Evolutionary conservation across 1,140 invertebrate genomes (phyloP).

Genomic region (Diuraphis noxia): DNA sequence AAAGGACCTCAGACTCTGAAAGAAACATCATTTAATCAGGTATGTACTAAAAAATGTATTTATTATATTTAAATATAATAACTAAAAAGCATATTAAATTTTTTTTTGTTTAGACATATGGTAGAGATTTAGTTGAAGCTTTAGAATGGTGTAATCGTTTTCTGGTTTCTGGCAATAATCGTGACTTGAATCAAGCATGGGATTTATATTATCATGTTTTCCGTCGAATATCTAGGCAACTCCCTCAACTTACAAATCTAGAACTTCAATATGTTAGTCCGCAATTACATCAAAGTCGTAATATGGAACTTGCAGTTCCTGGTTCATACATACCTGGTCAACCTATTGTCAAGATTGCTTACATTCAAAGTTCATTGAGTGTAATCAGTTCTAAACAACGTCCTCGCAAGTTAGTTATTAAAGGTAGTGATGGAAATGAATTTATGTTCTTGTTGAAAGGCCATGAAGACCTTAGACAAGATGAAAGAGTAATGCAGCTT

Average conservation of each 20-base stretch:
- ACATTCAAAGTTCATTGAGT: constrained; percentile 80
- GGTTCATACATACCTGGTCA: constrained; percentile 93
- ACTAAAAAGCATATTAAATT: not conserved
- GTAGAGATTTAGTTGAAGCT: constrained; percentile 89
- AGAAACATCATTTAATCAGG: constrained; percentile 94
- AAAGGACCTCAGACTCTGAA: constrained; percentile 92
- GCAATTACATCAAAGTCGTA: constrained; percentile 82
- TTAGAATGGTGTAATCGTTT: constrained; percentile 78
- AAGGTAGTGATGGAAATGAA: constrained; percentile 93
- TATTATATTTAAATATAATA: not conserved
- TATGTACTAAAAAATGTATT: constrained; percentile 56
- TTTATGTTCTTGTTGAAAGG: constrained; percentile 99
- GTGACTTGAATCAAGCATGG: constrained; percentile 97
- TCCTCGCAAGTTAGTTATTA: constrained; percentile 92
- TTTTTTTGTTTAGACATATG: constrained; percentile 74
- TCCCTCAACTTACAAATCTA: constrained; percentile 84
- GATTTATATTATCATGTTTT: constrained; percentile 99
- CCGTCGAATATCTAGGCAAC: constrained; percentile 88
- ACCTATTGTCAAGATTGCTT: constrained; percentile 81
- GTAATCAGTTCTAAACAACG: constrained; percentile 98
- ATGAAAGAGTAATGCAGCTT: constrained; percentile 99
- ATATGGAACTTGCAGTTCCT: constrained; percentile 92
- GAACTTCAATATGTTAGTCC: constrained; percentile 96
- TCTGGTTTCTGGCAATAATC: constrained; percentile 79
- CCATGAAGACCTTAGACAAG: constrained; percentile 97